Evolutionary conservation across 2,888 invertebrate species (phyloP).

Genomic region (Drosophila rellima): DNA sequence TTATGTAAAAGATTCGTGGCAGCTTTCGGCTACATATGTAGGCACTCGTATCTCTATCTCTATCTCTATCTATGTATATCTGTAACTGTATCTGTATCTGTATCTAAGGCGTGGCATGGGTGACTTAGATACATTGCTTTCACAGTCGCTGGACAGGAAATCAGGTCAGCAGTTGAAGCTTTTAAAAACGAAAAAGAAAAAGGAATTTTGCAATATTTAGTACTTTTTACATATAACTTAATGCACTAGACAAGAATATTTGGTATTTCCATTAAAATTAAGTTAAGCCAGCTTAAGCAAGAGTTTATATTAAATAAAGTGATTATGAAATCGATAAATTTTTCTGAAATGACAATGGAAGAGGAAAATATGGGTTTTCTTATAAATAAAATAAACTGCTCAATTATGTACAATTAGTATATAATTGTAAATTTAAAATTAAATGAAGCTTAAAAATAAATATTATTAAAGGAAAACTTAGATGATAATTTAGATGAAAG

Average conservation of each 20-base stretch:
- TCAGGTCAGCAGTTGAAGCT: slow-evolving; percentile 22
- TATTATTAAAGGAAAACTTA: neutral
- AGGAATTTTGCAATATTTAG: neutral
- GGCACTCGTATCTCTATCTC: slow-evolving; percentile 52
- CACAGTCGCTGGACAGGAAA: slow-evolving; percentile 3
- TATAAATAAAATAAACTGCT: no score
- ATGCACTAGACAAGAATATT: neutral
- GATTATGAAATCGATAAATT: neutral
- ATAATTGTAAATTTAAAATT: no score
- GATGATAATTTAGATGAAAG: no score
- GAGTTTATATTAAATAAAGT: neutral
- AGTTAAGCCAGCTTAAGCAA: neutral
- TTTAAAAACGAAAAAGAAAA: neutral
- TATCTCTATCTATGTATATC: slow-evolving; percentile 39
- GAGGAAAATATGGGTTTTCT: neutral
- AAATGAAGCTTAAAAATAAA: neutral
- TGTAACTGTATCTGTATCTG: slow-evolving; percentile 12
- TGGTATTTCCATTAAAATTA: neutral
- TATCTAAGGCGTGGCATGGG: slow-evolving; percentile 69
- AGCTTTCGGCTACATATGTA: slow-evolving; percentile 45
- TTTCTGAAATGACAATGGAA: neutral
- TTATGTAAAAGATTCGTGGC: slow-evolving; percentile 55
- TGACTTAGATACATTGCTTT: slow-evolving; percentile 36
- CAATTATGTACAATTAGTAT: no score
- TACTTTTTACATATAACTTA: neutral